Evolutionary conservation across 2,113 vertebrate species (phyloP).

Genomic region (Dolichotis patagonum): DNA sequence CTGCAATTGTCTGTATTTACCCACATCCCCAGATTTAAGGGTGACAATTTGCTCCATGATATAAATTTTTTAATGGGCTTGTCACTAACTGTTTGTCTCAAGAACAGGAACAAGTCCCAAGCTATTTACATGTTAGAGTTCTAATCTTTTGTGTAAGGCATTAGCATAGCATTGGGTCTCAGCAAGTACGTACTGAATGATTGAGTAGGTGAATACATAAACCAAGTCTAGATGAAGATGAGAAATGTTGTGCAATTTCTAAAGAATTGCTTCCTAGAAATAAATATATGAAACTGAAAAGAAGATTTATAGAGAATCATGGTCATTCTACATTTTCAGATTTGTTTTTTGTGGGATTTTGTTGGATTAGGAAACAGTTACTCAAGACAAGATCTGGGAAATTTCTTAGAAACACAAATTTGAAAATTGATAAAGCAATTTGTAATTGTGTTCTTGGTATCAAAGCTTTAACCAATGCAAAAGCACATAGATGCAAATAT

Average conservation of each 20-base stretch:
- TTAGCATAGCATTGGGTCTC: neutral
- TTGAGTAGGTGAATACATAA: neutral
- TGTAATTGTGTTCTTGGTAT: neutral
- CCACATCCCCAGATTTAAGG: neutral
- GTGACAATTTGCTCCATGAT: neutral
- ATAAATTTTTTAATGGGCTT: neutral
- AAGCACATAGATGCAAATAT: neutral
- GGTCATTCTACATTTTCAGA: constrained; percentile 2
- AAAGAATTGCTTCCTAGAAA: neutral
- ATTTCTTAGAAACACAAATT: neutral
- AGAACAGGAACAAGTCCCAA: neutral
- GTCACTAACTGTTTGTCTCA: neutral
- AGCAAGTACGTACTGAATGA: neutral
- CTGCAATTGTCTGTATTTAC: neutral
- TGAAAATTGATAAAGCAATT: neutral
- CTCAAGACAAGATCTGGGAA: neutral
- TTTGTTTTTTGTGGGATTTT: constrained; percentile 10
- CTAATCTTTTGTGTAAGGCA: neutral
- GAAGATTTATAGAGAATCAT: neutral
- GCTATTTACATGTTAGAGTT: neutral
- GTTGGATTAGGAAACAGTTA: constrained; percentile 30
- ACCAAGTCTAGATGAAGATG: neutral
- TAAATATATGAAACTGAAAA: neutral
- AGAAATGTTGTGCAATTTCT: neutral
- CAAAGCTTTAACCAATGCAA: neutral